These are phyloP conservation scores for Drosophila insularis DNA, from an alignment of 1,140 invertebrate genomes.

Conservation along the genomic window DNA sequence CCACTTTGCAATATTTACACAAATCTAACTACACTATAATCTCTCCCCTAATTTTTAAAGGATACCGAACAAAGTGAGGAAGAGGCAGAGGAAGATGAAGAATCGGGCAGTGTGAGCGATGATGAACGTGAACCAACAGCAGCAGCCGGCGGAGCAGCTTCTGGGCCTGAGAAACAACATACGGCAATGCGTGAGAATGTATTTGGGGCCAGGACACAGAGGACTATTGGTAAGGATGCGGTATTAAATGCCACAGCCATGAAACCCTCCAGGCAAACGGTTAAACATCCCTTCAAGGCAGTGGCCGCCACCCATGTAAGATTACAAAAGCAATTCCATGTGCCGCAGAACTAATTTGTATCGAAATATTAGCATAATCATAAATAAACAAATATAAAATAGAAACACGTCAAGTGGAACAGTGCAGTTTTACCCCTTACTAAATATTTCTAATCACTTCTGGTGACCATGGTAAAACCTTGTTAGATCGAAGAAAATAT, in stretches of 20 bases:
- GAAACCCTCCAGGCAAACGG: constrained; percentile 49
- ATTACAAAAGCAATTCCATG: constrained; percentile 76
- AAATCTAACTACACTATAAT: no score
- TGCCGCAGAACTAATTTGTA: constrained; percentile 65
- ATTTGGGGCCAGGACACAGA: constrained; percentile 46
- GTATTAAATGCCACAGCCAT: constrained; percentile 6
- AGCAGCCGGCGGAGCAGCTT: constrained; percentile 14
- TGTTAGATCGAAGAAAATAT: constrained; percentile 69
- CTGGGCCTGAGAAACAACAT: background rate
- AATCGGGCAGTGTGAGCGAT: constrained; percentile 54
- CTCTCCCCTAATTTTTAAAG: constrained; percentile 5
- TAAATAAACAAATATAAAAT: constrained; percentile 64
- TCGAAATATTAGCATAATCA: constrained; percentile 40
- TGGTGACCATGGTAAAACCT: constrained; percentile 50
- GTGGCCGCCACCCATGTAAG: constrained; percentile 74
- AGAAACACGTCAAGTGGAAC: constrained; percentile 58
- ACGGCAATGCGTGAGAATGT: constrained; percentile 51
- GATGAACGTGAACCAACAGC: constrained; percentile 53
- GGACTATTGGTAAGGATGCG: constrained; percentile 38
- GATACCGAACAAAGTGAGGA: constrained; percentile 61
- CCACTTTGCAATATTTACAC: no score
- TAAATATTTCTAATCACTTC: background rate
- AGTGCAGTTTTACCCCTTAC: background rate
- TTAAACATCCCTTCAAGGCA: constrained; percentile 78
- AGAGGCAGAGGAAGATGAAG: constrained; percentile 53